Conservation (phyloP, 2,113 vertebrate species). For the Calypte anna region DNA sequence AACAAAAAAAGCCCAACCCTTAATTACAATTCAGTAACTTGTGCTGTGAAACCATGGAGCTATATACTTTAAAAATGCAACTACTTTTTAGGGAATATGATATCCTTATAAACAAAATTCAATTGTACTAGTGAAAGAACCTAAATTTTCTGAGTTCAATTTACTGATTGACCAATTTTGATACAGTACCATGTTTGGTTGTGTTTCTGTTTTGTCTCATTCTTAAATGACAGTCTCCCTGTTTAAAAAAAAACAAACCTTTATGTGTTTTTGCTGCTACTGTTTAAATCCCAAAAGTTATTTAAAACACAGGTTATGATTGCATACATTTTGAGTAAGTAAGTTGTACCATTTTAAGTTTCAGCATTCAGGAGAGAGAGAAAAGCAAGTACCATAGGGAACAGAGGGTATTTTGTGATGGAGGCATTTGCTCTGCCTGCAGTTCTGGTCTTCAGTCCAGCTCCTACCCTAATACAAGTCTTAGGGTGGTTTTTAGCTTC, state of each 20-base stretch:
- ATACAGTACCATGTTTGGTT: background rate
- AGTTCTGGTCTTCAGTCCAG: background rate
- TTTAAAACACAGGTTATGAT: background rate
- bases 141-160: background rate
- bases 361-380: background rate
- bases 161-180: background rate
- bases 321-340: background rate
- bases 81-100: background rate
- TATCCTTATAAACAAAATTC: background rate
- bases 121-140: background rate
- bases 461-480: background rate
- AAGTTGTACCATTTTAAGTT: background rate
- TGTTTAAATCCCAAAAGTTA: background rate
- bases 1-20: background rate
- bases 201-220: background rate
- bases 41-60: background rate
- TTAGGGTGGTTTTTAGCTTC: background rate
- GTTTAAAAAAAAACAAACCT: background rate
- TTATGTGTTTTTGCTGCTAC: background rate
- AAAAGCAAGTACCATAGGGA: background rate
- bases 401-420: background rate
- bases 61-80: background rate
- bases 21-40: background rate
- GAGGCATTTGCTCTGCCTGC: background rate
- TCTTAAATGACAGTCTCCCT: background rate